Evolutionary conservation across 2,888 invertebrate genomes (phyloP).

Genomic region (Argyresthia albistria): DNA sequence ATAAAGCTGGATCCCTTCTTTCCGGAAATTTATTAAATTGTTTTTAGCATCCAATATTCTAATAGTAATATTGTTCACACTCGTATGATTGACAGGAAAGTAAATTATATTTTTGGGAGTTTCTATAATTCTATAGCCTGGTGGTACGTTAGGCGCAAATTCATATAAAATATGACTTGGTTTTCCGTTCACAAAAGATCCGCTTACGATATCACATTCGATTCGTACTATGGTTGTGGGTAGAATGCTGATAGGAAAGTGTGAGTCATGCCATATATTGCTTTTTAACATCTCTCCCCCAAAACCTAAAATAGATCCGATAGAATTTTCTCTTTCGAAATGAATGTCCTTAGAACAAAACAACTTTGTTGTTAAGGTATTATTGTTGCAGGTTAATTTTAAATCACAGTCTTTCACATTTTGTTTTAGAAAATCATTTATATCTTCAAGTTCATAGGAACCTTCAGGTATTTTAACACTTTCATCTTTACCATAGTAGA

Average conservation of each 20-base stretch:
- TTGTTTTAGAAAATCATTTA: conserved; percentile 7
- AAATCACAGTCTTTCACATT: not conserved
- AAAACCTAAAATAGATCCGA: not conserved
- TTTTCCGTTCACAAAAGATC: conserved; percentile 3
- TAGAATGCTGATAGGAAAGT: conserved; percentile 1
- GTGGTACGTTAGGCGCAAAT: conserved; percentile 2
- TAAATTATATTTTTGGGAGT: not conserved
- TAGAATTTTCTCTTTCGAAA: not conserved
- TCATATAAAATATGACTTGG: conserved; percentile 3
- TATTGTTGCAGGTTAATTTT: conserved; percentile 1
- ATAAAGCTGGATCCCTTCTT: conserved; percentile 9
- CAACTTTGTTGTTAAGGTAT: not conserved
- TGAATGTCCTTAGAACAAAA: not conserved
- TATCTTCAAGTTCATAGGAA: conserved; percentile 24
- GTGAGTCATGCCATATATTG: not conserved
- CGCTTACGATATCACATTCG: conserved; percentile 5
- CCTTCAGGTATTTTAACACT: conserved; percentile 21
- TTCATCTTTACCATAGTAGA: conserved; percentile 17
- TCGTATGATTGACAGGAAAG: conserved; percentile 4
- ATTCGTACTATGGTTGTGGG: not conserved
- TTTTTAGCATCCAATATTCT: conserved; percentile 6
- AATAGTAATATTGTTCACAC: conserved; percentile 3
- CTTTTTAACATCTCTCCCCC: not conserved
- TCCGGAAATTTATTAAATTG: conserved; percentile 8
- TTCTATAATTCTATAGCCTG: conserved; percentile 1